Evolutionary conservation across 2,888 invertebrate species (phyloP).

Genomic region (Limnephilus marmoratus): DNA sequence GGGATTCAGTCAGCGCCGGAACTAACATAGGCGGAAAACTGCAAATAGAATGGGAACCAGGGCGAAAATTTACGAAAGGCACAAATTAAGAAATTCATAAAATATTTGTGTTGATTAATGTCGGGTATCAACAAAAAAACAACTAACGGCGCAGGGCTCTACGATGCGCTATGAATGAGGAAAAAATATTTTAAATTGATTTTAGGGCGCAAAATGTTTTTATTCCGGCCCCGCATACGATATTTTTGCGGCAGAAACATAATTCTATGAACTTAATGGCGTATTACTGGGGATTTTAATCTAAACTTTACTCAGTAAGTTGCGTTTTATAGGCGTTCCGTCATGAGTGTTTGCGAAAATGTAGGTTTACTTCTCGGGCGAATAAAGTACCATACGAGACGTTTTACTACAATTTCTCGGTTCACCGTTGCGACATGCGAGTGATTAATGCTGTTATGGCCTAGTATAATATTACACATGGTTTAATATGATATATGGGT

Average conservation of each 20-base stretch:
- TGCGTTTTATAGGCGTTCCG: background rate
- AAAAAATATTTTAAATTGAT: background rate
- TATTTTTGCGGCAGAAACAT: background rate
- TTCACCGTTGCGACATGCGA: background rate
- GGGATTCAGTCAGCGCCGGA: background rate
- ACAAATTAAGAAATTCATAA: no score
- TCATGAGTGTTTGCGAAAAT: conserved; percentile 2
- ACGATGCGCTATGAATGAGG: no score
- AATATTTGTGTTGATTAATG: no score
- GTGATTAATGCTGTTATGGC: background rate
- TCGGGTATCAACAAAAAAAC: no score
- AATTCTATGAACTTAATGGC: background rate
- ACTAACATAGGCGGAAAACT: background rate
- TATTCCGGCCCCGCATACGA: background rate
- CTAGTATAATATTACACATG: background rate
- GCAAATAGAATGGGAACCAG: background rate
- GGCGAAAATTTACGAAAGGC: background rate
- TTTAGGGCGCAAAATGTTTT: background rate
- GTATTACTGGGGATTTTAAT: background rate
- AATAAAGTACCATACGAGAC: background rate
- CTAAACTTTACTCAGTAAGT: background rate
- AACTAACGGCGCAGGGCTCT: no score
- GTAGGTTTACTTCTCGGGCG: background rate
- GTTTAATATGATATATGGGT: background rate
- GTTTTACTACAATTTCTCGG: background rate